Evolutionary conservation across 2,888 invertebrate genomes (phyloP).

Genomic region (Dioctria rufipes): DNA sequence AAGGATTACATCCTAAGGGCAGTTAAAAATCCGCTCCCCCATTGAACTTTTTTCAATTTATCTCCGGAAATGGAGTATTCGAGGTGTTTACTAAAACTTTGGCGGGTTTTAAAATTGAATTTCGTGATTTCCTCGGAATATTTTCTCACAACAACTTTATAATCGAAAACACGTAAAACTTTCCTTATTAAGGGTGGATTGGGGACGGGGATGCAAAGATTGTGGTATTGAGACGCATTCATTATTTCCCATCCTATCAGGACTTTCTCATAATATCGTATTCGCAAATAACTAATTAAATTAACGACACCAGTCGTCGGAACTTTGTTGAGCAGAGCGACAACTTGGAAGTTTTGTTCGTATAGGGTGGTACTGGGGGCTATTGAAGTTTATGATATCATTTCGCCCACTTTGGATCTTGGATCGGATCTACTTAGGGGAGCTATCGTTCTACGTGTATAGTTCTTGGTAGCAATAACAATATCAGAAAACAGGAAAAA

Average conservation of each 20-base stretch:
- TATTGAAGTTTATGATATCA: too few species aligned
- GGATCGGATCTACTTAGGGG: too few species aligned
- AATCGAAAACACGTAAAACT: conserved; percentile 38
- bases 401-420: too few species aligned
- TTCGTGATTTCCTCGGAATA: not conserved
- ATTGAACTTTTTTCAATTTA: conserved; percentile 20
- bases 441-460: too few species aligned
- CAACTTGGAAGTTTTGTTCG: not conserved
- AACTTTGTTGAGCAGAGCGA: conserved; percentile 20
- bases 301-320: conserved; percentile 17
- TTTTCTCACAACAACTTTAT: conserved; percentile 25
- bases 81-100: not conserved
- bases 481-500: not conserved
- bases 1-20: not conserved
- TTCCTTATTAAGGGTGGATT: conserved; percentile 4
- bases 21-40: conserved; percentile 12
- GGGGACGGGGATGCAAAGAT: not conserved
- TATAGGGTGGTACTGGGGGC: not conserved
- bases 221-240: too few species aligned
- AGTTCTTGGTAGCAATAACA: not conserved
- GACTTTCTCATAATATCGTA: conserved; percentile 15
- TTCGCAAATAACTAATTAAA: conserved; percentile 41
- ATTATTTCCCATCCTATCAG: not conserved
- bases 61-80: conserved; percentile 13
- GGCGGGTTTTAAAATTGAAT: conserved; percentile 19